phyloP scores from a whole-genome alignment of 2,113 vertebrate genomes.

The Gavialis gangeticus region DNA sequence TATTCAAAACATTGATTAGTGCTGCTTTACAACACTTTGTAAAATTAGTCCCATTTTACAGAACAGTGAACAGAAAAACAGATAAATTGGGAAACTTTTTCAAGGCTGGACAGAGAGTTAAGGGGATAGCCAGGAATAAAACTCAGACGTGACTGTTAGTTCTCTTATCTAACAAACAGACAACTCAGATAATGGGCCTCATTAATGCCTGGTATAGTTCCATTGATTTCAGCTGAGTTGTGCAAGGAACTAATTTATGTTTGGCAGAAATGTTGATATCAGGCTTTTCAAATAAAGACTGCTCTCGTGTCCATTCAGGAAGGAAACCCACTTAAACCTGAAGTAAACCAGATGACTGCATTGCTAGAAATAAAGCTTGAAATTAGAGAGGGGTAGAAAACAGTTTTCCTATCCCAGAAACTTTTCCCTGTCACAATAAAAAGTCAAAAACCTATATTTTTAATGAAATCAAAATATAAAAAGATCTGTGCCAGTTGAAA shows the following conservation, averaged over 20 bases:
- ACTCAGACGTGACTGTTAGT: neutral
- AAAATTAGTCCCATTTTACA: neutral
- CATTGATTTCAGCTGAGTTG: neutral
- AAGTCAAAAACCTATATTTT: neutral
- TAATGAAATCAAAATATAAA: neutral
- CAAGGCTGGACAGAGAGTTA: neutral
- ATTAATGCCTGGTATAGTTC: neutral
- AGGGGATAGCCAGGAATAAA: neutral
- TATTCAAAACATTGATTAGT: neutral
- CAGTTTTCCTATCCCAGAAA: neutral
- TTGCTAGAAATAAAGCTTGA: neutral
- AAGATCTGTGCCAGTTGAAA: neutral
- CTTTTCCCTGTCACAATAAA: neutral
- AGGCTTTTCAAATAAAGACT: neutral
- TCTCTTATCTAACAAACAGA: neutral
- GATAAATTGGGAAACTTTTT: neutral
- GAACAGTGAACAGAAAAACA: neutral
- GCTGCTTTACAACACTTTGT: slow-evolving; percentile 1
- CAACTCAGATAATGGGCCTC: neutral
- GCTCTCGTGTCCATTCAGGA: neutral
- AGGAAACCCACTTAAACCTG: slow-evolving; percentile 2
- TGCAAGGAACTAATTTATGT: neutral
- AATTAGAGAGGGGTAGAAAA: neutral
- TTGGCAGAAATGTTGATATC: neutral
- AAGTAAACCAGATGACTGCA: neutral